Evolutionary conservation across 2,797 vertebrate species (phyloP).

Genomic region (Phyllotis vaccarum): DNA sequence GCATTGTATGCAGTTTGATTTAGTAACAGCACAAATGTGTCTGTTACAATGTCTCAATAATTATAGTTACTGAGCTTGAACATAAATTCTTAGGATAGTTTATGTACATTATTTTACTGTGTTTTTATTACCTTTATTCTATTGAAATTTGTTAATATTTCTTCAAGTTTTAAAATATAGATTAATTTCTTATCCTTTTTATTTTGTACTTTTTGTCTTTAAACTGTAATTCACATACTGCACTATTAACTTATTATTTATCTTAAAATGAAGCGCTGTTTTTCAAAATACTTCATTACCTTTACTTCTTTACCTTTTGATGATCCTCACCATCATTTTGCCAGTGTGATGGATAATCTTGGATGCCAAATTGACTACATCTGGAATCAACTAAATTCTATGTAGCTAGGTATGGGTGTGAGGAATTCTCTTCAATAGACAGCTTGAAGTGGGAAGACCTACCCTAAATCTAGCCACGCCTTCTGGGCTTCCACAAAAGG

Average conservation of each 20-base stretch:
- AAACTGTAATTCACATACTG: neutral
- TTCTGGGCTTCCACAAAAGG: neutral
- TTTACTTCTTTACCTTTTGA: neutral
- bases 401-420: neutral
- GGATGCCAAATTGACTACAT: neutral
- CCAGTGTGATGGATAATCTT: neutral
- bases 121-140: neutral
- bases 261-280: neutral
- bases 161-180: constrained; percentile 10
- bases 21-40: neutral
- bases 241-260: neutral
- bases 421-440: neutral
- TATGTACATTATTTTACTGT: constrained; percentile 15
- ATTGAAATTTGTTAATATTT: neutral
- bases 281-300: constrained; percentile 13
- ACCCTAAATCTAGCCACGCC: neutral
- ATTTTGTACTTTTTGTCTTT: neutral
- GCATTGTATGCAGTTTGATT: neutral
- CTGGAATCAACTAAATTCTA: neutral
- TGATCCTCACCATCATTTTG: neutral
- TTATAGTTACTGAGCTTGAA: neutral
- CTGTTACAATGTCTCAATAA: too few species aligned
- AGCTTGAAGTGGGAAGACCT: neutral
- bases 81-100: constrained; percentile 19
- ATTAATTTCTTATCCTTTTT: neutral